phyloP scores from a whole-genome alignment of 2,113 vertebrate species.

The Burhinus oedicnemus region DNA sequence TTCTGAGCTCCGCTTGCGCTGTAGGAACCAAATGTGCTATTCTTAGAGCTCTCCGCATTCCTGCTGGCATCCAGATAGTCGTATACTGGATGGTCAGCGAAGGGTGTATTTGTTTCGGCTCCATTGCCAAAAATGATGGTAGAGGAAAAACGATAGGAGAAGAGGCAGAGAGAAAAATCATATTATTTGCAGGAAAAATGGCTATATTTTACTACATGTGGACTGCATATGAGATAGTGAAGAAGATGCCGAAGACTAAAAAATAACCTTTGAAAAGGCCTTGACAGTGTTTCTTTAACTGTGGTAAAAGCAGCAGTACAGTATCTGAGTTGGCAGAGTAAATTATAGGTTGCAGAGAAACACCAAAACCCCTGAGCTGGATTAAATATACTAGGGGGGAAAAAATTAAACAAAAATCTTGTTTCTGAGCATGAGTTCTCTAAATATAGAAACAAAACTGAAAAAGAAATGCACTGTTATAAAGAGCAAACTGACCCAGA shows the following conservation, averaged over 20 bases:
- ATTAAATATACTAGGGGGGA: neutral
- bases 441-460: conserved; percentile 33
- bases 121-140: neutral
- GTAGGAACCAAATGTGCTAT: conserved; percentile 30
- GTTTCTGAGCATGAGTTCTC: neutral
- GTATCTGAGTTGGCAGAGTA: conserved; percentile 23
- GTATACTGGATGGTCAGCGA: neutral
- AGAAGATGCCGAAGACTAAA: neutral
- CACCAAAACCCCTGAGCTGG: neutral
- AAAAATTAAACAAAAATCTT: neutral
- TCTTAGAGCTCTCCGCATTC: conserved; percentile 43
- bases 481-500: neutral
- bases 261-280: neutral
- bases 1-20: neutral
- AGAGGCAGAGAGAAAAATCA: neutral
- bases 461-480: neutral
- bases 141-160: neutral
- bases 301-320: neutral
- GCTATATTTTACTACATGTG: neutral
- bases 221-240: neutral
- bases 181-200: neutral
- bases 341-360: conserved; percentile 28
- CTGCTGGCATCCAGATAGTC: conserved; percentile 30
- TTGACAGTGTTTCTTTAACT: neutral
- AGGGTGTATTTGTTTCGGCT: conserved; percentile 8